Evolutionary conservation across 2,888 invertebrate species (phyloP).

Genomic region (Acrobeloides nanus): DNA sequence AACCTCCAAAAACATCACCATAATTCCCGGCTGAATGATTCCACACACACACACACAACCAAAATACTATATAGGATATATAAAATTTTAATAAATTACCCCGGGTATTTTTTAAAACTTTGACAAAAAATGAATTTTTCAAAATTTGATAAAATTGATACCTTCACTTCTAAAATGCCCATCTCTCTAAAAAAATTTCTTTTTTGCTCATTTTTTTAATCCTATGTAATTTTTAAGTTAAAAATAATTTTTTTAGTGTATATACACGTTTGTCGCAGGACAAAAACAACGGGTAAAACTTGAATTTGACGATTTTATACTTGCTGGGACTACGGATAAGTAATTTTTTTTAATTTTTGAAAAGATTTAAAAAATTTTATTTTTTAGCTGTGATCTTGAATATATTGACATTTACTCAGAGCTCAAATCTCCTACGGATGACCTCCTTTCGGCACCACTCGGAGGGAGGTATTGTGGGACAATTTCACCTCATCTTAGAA

Average conservation of each 20-base stretch:
- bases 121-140: too few relatives aligned
- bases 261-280: slow-evolving; percentile 57
- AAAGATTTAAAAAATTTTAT: not conserved
- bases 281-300: slow-evolving; percentile 56
- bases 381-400: slow-evolving; percentile 56
- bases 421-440: slow-evolving; percentile 50
- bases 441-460: slow-evolving; percentile 54
- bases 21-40: too few relatives aligned
- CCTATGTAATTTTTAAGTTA: not conserved
- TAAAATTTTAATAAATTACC: too few relatives aligned
- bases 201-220: slow-evolving; percentile 4
- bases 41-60: too few relatives aligned
- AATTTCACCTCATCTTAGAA: slow-evolving; percentile 54
- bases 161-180: not conserved
- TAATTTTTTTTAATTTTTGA: slow-evolving; percentile 28
- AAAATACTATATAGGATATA: too few relatives aligned
- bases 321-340: slow-evolving; percentile 57
- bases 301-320: slow-evolving; percentile 55
- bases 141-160: not conserved
- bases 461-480: slow-evolving; percentile 58
- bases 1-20: too few relatives aligned
- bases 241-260: slow-evolving; percentile 44
- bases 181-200: not conserved
- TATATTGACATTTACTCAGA: slow-evolving; percentile 58
- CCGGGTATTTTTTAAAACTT: too few relatives aligned